Percentiles rank a stretch among this genome's conserved stretches.
Evolutionary conservation across 1,140 invertebrate genomes (phyloP).

Genomic region (Nephila pilipes): DNA sequence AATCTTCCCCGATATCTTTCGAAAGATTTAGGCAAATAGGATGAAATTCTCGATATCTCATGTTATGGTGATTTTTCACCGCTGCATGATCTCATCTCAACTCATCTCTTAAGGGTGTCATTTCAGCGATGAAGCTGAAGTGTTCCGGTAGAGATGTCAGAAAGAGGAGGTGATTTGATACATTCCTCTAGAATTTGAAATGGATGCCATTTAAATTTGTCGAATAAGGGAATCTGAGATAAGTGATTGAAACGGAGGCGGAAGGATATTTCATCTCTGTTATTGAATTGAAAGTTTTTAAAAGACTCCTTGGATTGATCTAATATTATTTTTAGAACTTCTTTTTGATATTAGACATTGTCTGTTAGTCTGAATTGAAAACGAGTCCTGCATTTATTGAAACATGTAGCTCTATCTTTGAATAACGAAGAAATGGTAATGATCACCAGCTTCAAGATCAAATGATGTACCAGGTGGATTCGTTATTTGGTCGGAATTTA

Average conservation of each 20-base stretch:
- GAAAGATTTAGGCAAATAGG: background rate
- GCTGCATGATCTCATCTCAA: background rate
- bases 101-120: conserved; percentile 3
- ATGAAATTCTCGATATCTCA: conserved; percentile 30
- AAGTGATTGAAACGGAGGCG: background rate
- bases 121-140: background rate
- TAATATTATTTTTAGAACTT: too few relatives aligned
- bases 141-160: too few relatives aligned
- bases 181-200: background rate
- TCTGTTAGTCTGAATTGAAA: too few relatives aligned
- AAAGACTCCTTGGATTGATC: too few relatives aligned
- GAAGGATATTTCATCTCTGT: background rate
- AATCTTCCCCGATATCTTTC: conserved; percentile 16
- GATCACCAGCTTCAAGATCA: too few relatives aligned
- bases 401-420: too few relatives aligned
- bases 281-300: background rate
- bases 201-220: conserved; percentile 13
- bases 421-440: too few relatives aligned
- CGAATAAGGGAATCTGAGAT: background rate
- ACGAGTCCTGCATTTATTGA: too few relatives aligned
- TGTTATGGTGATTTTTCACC: conserved; percentile 29
- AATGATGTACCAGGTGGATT: too few relatives aligned
- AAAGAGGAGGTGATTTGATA: background rate
- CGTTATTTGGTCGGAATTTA: too few relatives aligned
- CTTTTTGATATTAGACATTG: too few relatives aligned